These are phyloP conservation scores for Dysidea cf. avara DNA, from an alignment of 37 sponge, comb jelly and placozoan species.

Conservation along the genomic window DNA sequence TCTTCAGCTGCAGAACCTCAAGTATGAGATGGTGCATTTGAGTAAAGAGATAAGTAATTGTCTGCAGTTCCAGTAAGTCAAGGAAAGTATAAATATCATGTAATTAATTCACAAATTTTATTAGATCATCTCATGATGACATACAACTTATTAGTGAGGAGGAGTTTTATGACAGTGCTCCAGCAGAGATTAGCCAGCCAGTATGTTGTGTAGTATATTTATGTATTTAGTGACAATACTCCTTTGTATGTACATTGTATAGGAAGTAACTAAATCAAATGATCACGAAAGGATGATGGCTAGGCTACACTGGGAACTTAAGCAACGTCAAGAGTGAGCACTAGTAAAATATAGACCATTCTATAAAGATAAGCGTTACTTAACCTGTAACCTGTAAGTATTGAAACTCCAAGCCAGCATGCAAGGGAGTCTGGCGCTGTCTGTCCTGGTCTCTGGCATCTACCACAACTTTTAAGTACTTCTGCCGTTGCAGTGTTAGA, in stretches of 20 bases:
- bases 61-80: constrained; percentile 76
- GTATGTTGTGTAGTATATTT: constrained; percentile 26
- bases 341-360: too few species aligned
- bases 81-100: background rate
- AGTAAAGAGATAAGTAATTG: constrained; percentile 75
- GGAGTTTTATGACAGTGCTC: constrained; percentile 60
- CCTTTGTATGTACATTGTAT: constrained; percentile 1
- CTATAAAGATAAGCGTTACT: too few species aligned
- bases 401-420: too few species aligned
- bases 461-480: too few species aligned
- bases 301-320: constrained; percentile 80
- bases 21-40: constrained; percentile 76
- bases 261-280: constrained; percentile 56
- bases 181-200: constrained; percentile 37
- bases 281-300: constrained; percentile 78
- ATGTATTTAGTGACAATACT: too few species aligned
- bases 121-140: constrained; percentile 78
- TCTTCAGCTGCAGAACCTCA: constrained; percentile 83
- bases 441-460: too few species aligned
- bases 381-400: too few species aligned
- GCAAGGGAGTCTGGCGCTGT: too few species aligned
- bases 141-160: constrained; percentile 73
- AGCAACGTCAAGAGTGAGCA: constrained; percentile 75
- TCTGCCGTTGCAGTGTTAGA: too few species aligned
- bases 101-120: background rate